Evolutionary conservation across 1,140 invertebrate species (phyloP), one percentile per base, ranked within the genome.

Genomic region (Octopus sinensis): DNA sequence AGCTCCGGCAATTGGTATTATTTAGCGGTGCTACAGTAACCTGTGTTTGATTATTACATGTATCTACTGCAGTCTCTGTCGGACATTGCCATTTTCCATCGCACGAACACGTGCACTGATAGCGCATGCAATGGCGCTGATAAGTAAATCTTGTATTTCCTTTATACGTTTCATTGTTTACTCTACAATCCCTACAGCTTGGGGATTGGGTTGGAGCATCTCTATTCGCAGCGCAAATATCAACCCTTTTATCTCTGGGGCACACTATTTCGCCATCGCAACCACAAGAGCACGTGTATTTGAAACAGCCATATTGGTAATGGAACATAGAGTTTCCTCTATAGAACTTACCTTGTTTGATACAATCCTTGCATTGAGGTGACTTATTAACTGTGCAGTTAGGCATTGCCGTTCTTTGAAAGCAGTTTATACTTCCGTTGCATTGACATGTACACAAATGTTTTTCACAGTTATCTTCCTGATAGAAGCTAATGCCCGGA

Each of bases 51-150:
- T 80, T 78, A 13, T 80, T 78, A 75, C 87, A 88, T 6, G 82
- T 82, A 81, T 87, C 81, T 13, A 82, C 83, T 5, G 85, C 85
- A 23, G 76, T 80, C 73, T 84, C 80, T 23, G 84, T 85, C 4
- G 87, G 86, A 68, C 87, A 88, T 13, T 83, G 75, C 86, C 86
- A 88, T 17, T 82, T 84, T 0, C 87, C 86, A 52, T 88, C 84
- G 82, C 87, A 88, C 51, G 85, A 84, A 79, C 87, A 87, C 17
- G 79, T 82, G 54, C 86, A 88, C 30, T 84, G 79, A 73, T 84
- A 86, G 30, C 83, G 80, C 53, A 85, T 84, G 76, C 86, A 87
- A 10, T 82, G 84, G 78, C 84, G 79, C 4, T 82, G 43, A 52
- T 85, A 76, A 43, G 75, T 54, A 78, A 83, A 83, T 17, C 68